phyloP scores from a whole-genome alignment of 1,140 invertebrate species.

The Orussus abietinus region DNA sequence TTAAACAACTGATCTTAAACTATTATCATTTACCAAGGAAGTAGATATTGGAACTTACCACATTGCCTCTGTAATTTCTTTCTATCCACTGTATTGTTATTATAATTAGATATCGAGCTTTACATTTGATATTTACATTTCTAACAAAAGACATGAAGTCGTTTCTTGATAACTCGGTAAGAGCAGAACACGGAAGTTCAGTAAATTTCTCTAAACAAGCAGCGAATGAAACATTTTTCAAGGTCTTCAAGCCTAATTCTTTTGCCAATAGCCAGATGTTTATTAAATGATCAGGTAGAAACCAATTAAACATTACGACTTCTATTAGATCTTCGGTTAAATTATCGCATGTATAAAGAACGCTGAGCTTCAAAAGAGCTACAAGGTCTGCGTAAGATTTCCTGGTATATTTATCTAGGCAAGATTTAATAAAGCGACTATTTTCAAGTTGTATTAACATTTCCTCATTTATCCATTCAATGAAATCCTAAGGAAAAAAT shows the following conservation, averaged over 20 bases:
- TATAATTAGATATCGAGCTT: neutral
- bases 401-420: conserved; percentile 20
- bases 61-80: conserved; percentile 6
- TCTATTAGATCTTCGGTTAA: conserved; percentile 20
- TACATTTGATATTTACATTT: conserved; percentile 24
- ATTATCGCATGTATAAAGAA: conserved; percentile 26
- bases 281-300: conserved; percentile 19
- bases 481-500: conserved; percentile 22
- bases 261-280: conserved; percentile 30
- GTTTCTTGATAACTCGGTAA: conserved; percentile 14
- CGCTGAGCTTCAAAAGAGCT: conserved; percentile 25
- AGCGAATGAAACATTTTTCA: conserved; percentile 24
- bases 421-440: conserved; percentile 11
- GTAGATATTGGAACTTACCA: neutral
- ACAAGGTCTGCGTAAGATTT: conserved; percentile 17
- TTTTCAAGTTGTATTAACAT: neutral
- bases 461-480: conserved; percentile 25
- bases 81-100: conserved; percentile 11
- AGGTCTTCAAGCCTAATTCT: conserved; percentile 17
- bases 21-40: neutral
- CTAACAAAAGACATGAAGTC: conserved; percentile 21
- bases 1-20: neutral
- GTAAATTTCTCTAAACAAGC: conserved; percentile 29
- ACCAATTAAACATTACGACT: conserved; percentile 19
- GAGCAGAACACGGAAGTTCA: conserved; percentile 16